phyloP scores from a whole-genome alignment of 2,888 invertebrate species.

The Limnephilus auricula region DNA sequence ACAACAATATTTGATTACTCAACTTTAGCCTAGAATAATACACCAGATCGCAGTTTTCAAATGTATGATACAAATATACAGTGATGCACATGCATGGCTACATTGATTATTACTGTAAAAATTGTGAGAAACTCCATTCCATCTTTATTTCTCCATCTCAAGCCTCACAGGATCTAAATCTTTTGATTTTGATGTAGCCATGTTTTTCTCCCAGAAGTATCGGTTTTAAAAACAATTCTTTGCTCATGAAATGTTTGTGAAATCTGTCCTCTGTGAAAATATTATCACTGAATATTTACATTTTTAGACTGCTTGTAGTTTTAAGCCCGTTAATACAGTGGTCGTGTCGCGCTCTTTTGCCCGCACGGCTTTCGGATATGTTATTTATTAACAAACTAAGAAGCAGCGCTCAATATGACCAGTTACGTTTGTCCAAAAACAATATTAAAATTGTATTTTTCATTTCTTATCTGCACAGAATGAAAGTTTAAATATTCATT shows the following conservation, averaged over 20 bases:
- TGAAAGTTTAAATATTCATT: background rate
- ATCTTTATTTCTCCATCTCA: background rate
- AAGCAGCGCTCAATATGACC: constrained; percentile 30
- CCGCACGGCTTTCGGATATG: constrained; percentile 56
- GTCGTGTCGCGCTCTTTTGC: constrained; percentile 56
- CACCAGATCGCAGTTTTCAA: background rate
- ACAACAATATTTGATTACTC: background rate
- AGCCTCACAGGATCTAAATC: background rate
- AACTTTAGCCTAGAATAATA: background rate
- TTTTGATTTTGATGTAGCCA: background rate
- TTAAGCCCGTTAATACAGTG: constrained; percentile 60
- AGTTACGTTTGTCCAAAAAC: background rate
- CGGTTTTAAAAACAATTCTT: background rate
- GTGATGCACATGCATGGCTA: background rate
- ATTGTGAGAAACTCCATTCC: background rate
- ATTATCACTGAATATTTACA: background rate
- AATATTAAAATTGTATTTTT: background rate
- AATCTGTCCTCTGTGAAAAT: background rate
- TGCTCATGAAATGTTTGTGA: background rate
- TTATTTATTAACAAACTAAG: constrained; percentile 56
- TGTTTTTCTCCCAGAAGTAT: background rate
- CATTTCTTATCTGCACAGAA: background rate
- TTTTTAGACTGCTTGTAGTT: constrained; percentile 9
- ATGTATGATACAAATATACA: background rate
- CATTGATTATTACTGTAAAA: background rate